Conservation (phyloP, 2,888 invertebrate species). For the Subacronicta megacephala region DNA sequence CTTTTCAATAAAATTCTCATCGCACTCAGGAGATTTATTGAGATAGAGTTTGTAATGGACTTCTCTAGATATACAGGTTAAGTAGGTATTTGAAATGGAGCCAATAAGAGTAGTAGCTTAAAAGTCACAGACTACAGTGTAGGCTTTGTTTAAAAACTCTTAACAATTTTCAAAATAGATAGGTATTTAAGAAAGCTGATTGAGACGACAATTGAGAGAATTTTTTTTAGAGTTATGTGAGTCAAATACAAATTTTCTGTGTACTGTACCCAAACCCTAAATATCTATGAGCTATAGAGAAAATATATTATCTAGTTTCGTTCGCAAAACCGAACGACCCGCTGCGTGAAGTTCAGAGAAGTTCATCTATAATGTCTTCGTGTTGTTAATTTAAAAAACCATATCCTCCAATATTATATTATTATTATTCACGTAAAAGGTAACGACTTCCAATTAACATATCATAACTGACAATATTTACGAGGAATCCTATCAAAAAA, state of each 20-base stretch:
- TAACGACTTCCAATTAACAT: neutral
- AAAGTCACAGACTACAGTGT: too few relatives aligned
- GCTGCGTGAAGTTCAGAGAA: too few relatives aligned
- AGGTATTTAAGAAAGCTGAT: too few relatives aligned
- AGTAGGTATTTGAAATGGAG: neutral
- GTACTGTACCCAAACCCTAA: neutral
- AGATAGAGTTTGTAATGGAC: constrained; percentile 4
- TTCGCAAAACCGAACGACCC: too few relatives aligned
- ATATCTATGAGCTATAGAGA: neutral
- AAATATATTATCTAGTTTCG: neutral
- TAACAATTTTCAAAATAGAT: too few relatives aligned
- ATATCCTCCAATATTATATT: too few relatives aligned
- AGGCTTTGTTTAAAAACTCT: too few relatives aligned
- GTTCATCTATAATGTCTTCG: too few relatives aligned
- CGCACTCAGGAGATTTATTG: constrained; percentile 10
- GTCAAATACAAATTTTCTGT: too few relatives aligned
- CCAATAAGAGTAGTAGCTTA: neutral
- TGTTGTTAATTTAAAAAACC: neutral
- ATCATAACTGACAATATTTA: neutral
- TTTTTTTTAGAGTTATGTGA: too few relatives aligned
- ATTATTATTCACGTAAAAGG: neutral
- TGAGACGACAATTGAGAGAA: too few relatives aligned
- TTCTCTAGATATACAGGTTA: neutral
- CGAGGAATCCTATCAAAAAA: constrained; percentile 12
- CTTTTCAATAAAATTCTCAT: constrained; percentile 29